A percentile compares a stretch with the other conserved stretches of the same genome.
Conservation (phyloP, 1,140 invertebrate species). For the Capitella teleta region DNA sequence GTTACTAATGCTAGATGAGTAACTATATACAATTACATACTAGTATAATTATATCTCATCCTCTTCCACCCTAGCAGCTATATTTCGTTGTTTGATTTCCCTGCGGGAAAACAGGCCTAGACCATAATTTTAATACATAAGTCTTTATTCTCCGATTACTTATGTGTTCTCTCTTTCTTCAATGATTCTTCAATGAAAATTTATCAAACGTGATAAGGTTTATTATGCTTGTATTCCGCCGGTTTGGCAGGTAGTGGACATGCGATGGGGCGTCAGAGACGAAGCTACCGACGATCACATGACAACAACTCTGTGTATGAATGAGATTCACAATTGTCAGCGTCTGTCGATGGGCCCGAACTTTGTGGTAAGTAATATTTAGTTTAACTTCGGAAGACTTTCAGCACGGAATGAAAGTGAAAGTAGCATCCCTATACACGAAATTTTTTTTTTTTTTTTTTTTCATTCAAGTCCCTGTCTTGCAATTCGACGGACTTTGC, state of each 20-base stretch:
- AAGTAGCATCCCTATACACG: background rate
- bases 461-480: background rate
- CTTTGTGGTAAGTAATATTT: constrained; percentile 12
- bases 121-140: background rate
- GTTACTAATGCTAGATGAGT: no score
- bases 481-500: no score
- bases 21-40: no score
- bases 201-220: background rate
- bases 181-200: background rate
- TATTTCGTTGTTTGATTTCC: no score
- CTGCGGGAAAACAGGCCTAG: background rate
- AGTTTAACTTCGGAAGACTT: background rate
- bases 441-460: background rate
- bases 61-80: no score
- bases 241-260: constrained; percentile 13
- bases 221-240: background rate
- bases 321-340: constrained; percentile 13
- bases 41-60: no score
- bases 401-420: background rate
- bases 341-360: constrained; percentile 12
- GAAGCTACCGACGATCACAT: constrained; percentile 14
- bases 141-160: no score
- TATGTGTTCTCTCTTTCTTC: no score
- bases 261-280: constrained; percentile 18
- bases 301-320: constrained; percentile 11